These are phyloP conservation scores for Carassius gibelio DNA, from an alignment of 2,113 vertebrate species.

Conservation along the genomic window DNA sequence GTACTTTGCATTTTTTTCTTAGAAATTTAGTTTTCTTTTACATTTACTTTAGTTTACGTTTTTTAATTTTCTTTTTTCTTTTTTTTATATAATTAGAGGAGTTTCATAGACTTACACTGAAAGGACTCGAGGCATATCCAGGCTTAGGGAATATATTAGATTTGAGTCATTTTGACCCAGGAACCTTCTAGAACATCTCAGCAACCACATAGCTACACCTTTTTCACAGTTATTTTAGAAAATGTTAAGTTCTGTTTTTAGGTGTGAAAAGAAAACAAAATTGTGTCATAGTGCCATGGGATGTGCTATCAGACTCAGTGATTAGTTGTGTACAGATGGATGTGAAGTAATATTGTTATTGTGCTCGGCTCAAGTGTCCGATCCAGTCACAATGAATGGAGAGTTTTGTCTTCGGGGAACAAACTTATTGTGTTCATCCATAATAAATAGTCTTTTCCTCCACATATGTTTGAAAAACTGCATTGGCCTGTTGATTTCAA, in stretches of 20 bases:
- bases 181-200: not conserved
- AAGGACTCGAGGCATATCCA: not conserved
- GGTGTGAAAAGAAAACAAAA: no score
- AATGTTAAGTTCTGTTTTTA: not conserved
- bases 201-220: not conserved
- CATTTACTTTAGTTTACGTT: not conserved
- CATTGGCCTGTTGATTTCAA: slow-evolving; percentile 23
- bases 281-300: not conserved
- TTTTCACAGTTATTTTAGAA: not conserved
- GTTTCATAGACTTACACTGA: not conserved
- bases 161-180: not conserved
- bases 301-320: slow-evolving; percentile 19
- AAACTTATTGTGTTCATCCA: slow-evolving; percentile 30
- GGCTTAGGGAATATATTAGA: not conserved
- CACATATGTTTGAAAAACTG: slow-evolving; percentile 33
- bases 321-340: slow-evolving; percentile 40
- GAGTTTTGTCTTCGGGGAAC: slow-evolving; percentile 24
- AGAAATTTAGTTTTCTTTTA: no score
- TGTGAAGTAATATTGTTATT: slow-evolving; percentile 39
- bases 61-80: not conserved
- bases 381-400: slow-evolving; percentile 15
- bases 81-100: not conserved
- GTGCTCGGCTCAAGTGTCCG: not conserved
- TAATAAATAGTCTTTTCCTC: slow-evolving; percentile 39
- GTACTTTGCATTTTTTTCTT: no score